A percentile compares a stretch with the other conserved stretches of the same genome.
Evolutionary conservation across 2,888 invertebrate species (phyloP).

Genomic region (Epirrita christyi): DNA sequence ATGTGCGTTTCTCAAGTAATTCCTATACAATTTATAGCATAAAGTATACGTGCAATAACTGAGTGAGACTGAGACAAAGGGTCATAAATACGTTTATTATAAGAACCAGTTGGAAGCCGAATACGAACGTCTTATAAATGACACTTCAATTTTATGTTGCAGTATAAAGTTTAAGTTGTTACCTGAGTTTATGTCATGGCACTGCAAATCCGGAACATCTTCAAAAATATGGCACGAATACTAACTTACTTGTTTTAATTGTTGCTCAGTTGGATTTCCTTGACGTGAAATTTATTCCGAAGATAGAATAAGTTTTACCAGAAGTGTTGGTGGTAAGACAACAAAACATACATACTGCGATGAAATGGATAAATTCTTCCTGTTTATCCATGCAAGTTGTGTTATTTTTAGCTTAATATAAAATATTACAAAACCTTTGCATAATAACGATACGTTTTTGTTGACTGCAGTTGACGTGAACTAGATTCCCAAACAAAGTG

Average conservation of each 20-base stretch:
- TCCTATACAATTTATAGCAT: conserved; percentile 29
- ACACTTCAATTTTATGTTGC: conserved; percentile 29
- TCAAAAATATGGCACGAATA: no score
- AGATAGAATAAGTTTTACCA: no score
- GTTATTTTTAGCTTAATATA: not conserved
- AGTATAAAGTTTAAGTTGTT: conserved; percentile 25
- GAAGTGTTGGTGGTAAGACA: no score
- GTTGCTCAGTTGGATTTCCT: no score
- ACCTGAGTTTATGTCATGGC: conserved; percentile 4
- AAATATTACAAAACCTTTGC: not conserved
- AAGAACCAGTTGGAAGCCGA: conserved; percentile 36
- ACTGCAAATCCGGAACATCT: not conserved
- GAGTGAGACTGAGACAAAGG: conserved; percentile 30
- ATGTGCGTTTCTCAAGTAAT: not conserved
- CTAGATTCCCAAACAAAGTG: conserved; percentile 18
- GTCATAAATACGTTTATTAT: conserved; percentile 37
- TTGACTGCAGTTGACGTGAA: conserved; percentile 20
- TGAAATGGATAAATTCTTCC: no score
- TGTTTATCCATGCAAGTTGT: not conserved
- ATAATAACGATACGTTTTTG: conserved; percentile 5
- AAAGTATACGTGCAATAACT: conserved; percentile 31
- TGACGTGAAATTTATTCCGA: no score
- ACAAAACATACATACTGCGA: no score
- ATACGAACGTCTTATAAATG: conserved; percentile 36
- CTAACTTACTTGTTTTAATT: no score